phyloP scores from a whole-genome alignment of 2,888 invertebrate genomes.

The Drosophila lacicola region DNA sequence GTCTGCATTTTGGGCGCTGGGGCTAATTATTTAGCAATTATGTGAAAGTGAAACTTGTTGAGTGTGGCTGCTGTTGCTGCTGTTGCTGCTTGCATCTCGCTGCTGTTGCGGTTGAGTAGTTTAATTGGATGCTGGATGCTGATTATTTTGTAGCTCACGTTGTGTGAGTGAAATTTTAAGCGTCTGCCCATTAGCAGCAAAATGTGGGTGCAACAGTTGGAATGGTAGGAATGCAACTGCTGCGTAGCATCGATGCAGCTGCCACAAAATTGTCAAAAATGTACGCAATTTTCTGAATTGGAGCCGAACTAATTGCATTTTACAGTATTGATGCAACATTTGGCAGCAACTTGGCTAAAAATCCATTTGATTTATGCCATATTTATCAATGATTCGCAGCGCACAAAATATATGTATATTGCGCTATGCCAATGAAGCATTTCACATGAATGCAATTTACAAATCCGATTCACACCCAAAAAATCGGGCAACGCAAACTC shows the following conservation, averaged over 20 bases:
- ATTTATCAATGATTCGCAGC: constrained; percentile 60
- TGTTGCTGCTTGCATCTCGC: neutral
- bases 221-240: neutral
- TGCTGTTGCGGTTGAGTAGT: constrained; percentile 33
- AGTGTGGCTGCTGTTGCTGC: constrained; percentile 23
- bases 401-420: constrained; percentile 18
- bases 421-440: constrained; percentile 53
- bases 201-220: constrained; percentile 7
- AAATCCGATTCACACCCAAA: constrained; percentile 47
- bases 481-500: constrained; percentile 23
- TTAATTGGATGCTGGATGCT: constrained; percentile 49
- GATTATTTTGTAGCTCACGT: constrained; percentile 29
- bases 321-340: constrained; percentile 60
- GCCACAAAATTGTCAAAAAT: constrained; percentile 59
- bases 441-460: constrained; percentile 38
- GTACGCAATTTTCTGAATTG: constrained; percentile 66
- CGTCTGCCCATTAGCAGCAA: constrained; percentile 27
- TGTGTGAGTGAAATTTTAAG: constrained; percentile 49
- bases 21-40: constrained; percentile 74
- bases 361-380: constrained; percentile 67
- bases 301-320: constrained; percentile 81
- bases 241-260: constrained; percentile 55
- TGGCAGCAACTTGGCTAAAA: constrained; percentile 43
- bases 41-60: constrained; percentile 77
- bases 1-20: constrained; percentile 42